phyloP scores from a whole-genome alignment of 2,888 invertebrate species.

The Tubulanus polymorphus region DNA sequence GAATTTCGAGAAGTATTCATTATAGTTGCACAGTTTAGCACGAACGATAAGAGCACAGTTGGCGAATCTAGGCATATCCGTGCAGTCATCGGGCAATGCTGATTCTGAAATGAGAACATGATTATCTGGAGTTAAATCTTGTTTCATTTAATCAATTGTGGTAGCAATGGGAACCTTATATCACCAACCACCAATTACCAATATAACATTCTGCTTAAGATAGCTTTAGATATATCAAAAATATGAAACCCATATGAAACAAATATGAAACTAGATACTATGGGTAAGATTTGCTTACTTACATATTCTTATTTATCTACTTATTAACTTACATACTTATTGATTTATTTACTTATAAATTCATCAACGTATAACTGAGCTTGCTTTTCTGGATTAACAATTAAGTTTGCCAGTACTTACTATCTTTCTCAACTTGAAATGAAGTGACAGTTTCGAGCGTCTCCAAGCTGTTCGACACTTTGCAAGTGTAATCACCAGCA shows the following conservation, averaged over 20 bases:
- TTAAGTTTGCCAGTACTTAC: slow-evolving; percentile 23
- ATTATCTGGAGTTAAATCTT: too few relatives aligned
- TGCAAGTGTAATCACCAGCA: slow-evolving; percentile 42
- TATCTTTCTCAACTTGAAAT: slow-evolving; percentile 32
- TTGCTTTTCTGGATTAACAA: neutral
- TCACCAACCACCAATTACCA: neutral
- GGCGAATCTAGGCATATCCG: slow-evolving; percentile 82
- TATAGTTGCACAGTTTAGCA: slow-evolving; percentile 77
- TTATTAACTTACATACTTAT: too few relatives aligned
- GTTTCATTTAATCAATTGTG: slow-evolving; percentile 7
- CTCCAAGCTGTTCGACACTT: slow-evolving; percentile 30
- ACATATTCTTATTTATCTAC: too few relatives aligned
- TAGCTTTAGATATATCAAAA: too few relatives aligned
- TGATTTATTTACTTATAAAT: too few relatives aligned
- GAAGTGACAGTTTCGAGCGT: slow-evolving; percentile 29
- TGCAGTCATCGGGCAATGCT: slow-evolving; percentile 74
- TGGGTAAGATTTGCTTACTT: neutral
- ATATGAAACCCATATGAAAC: too few relatives aligned
- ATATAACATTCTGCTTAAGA: too few relatives aligned
- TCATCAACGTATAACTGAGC: too few relatives aligned
- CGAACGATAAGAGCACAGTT: slow-evolving; percentile 84
- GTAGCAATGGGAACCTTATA: too few relatives aligned
- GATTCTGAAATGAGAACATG: too few relatives aligned
- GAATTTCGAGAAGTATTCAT: slow-evolving; percentile 72
- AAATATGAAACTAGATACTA: neutral